A percentile compares a stretch with the other conserved stretches of the same genome.
Conservation (phyloP, 2,888 invertebrate species). For the Pecten maximus region DNA sequence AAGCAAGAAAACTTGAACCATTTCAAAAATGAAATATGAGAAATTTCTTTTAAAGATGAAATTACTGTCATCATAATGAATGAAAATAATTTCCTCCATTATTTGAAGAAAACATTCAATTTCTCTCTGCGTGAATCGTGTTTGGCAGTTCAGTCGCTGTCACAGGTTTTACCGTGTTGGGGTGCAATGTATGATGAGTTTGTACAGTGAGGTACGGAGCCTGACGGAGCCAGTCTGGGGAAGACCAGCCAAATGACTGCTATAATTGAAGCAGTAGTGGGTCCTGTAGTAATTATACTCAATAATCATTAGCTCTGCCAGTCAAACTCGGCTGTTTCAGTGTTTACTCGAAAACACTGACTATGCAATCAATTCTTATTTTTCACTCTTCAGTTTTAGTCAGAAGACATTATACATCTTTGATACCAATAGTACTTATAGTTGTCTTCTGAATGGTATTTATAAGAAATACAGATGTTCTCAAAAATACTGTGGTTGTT, state of each 20-base stretch:
- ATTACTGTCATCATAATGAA: slow-evolving; percentile 30
- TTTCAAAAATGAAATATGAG: neutral
- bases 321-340: neutral
- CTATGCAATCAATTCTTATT: neutral
- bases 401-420: neutral
- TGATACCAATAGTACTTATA: neutral
- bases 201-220: neutral
- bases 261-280: slow-evolving; percentile 20
- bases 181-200: neutral
- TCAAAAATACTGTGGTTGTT: too few relatives aligned
- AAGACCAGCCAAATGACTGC: neutral
- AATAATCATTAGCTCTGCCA: slow-evolving; percentile 11
- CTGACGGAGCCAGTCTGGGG: slow-evolving; percentile 22
- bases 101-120: neutral
- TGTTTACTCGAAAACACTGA: neutral
- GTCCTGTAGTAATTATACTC: slow-evolving; percentile 10
- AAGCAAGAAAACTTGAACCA: neutral
- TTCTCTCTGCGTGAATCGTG: neutral
- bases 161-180: neutral
- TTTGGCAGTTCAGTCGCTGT: neutral
- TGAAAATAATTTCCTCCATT: neutral
- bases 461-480: too few relatives aligned
- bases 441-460: neutral
- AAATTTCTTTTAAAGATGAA: slow-evolving; percentile 24
- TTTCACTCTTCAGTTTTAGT: neutral